A percentile compares a stretch with the other conserved stretches of the same genome.
phyloP scores from a whole-genome alignment of 2,797 vertebrate genomes.

The Phyllotis vaccarum region DNA sequence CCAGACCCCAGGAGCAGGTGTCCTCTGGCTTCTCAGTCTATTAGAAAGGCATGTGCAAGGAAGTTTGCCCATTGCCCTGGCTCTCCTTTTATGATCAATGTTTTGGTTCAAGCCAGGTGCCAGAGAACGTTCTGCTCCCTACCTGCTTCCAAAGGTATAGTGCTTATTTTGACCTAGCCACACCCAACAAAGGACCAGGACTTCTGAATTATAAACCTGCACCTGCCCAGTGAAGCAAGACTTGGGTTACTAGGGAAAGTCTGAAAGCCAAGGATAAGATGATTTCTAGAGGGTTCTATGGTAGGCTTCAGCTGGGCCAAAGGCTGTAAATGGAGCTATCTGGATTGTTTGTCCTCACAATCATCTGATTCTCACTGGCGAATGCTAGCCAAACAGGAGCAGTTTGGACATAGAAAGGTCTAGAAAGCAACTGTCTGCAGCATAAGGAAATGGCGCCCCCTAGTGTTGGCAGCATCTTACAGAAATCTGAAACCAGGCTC shows the following conservation, averaged over 20 bases:
- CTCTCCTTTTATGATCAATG: neutral
- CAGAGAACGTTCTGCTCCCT: neutral
- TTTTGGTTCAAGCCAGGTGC: neutral
- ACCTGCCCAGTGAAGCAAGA: neutral
- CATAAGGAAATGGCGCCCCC: constrained; percentile 27
- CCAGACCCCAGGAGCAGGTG: neutral
- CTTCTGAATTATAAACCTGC: neutral
- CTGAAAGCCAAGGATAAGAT: neutral
- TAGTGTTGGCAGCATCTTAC: neutral
- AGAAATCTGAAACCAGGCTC: neutral
- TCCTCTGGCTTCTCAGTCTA: neutral
- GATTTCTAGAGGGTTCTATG: neutral
- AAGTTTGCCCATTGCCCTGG: too few relatives aligned
- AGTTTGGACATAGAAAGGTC: constrained; percentile 42
- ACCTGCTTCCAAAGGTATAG: too few relatives aligned
- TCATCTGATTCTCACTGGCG: neutral
- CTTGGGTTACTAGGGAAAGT: neutral
- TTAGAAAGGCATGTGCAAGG: neutral
- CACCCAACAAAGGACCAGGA: neutral
- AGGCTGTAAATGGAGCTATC: neutral
- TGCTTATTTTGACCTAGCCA: neutral
- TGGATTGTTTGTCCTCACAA: neutral
- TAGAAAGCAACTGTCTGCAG: constrained; percentile 54
- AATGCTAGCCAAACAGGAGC: neutral
- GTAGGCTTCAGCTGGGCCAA: neutral